These are phyloP conservation scores for Leptosomus discolor DNA, from an alignment of 2,113 vertebrate species.

Conservation along the genomic window DNA sequence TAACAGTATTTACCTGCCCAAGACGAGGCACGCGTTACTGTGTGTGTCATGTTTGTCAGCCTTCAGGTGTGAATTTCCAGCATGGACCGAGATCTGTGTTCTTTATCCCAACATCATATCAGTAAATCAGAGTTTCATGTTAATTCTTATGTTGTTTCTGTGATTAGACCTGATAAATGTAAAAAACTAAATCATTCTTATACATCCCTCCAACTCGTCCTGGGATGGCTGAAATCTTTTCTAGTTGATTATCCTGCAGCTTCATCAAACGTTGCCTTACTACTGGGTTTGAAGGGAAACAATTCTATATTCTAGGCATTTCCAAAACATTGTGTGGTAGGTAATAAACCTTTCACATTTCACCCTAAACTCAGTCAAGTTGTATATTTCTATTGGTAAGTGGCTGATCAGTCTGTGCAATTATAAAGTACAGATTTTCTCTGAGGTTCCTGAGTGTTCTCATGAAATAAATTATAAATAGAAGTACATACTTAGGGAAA, in stretches of 20 bases:
- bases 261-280: background rate
- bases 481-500: background rate
- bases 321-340: background rate
- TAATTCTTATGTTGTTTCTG: background rate
- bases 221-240: background rate
- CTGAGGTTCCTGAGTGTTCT: background rate
- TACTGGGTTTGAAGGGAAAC: background rate
- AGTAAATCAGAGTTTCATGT: background rate
- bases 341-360: background rate
- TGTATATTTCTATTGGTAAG: background rate
- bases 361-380: background rate
- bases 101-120: background rate
- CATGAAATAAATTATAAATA: background rate
- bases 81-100: background rate
- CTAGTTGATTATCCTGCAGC: background rate
- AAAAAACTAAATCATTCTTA: background rate
- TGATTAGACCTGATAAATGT: background rate
- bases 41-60: background rate
- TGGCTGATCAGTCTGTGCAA: background rate
- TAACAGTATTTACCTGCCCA: background rate
- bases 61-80: background rate
- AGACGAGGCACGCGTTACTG: background rate
- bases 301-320: background rate
- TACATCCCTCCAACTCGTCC: background rate
- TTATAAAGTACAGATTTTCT: background rate